Base-by-base conservation (phyloP, 2,888 invertebrate genomes). In the Drosophila pseudotalamancana region DNA sequence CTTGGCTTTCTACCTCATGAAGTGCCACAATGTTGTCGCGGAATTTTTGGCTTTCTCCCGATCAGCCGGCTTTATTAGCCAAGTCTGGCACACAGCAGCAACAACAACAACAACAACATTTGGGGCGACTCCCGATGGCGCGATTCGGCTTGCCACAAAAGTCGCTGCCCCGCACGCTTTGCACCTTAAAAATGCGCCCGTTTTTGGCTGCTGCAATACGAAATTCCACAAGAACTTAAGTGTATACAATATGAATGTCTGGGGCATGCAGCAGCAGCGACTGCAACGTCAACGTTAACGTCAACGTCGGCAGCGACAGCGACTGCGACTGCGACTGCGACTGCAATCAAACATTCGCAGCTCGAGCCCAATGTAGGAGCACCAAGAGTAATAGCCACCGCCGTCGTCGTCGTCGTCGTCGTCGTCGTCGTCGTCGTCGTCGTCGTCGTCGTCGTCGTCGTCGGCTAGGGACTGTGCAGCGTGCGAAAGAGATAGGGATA, bases 1-100 rank as follows among this genome's bases (percentile, higher is more conserved):
- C 50, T 40, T 25, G 46, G 35, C 59, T 63, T 54, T 45, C 77
- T 63, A 66, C 69, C 55, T 69, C 63, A 72, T 29, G 43, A 66
- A 60, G 72, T 78, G 67, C 69, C 76, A 79, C 86, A 85, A 85
- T 85, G 77, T 86, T 84, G 86, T 86, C 71, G 78, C 81, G 89
- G 88, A 89, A 89, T 81, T 73, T 79, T 88, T 70, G 80, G 90
- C 89, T 89, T 89, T 89, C 89, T 89, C 89, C 85, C 88, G 85
- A 49, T 87, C 88, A 49, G 82, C 76, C 87, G 79, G 72, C 83
- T 73, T 85, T 87, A 82, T 85, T 86, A 72, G 78, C 81, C 81
- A 78, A 80, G 87, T 86, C 87, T 86, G 78, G 70, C 72, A 71
- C 25, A 31, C 39, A 57, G 61, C 46, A 42, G 31, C 51, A 29